A percentile compares a stretch with the other conserved stretches of the same genome.
Evolutionary conservation across 2,797 vertebrate genomes (phyloP).

Genomic region (Leptodon cayanensis): DNA sequence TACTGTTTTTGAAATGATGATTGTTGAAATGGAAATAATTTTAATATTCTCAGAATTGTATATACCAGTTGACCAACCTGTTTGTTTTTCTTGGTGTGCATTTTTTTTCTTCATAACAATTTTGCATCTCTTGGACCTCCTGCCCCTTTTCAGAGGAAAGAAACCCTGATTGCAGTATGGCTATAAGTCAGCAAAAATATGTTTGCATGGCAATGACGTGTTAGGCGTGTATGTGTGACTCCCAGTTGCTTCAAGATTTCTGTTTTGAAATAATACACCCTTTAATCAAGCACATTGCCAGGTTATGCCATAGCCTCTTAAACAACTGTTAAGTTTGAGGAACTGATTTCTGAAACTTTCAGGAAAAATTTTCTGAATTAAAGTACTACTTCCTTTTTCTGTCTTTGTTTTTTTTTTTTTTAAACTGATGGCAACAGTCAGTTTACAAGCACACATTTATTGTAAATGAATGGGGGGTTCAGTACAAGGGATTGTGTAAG

Average conservation of each 20-base stretch:
- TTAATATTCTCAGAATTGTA: background rate
- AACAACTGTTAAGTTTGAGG: background rate
- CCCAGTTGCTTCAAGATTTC: background rate
- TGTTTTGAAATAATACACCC: background rate
- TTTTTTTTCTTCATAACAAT: background rate
- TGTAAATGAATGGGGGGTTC: background rate
- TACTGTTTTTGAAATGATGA: background rate
- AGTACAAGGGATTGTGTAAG: background rate
- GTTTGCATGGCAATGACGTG: background rate
- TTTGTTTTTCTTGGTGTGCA: background rate
- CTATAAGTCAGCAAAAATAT: background rate
- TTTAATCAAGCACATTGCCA: background rate
- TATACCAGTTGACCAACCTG: background rate
- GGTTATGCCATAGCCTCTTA: background rate
- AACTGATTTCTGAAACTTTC: background rate
- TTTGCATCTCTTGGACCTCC: background rate
- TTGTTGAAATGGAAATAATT: background rate
- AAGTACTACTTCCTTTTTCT: background rate
- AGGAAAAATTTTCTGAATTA: background rate
- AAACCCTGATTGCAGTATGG: background rate
- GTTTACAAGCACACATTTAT: background rate
- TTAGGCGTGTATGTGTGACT: background rate
- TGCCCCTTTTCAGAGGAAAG: background rate
- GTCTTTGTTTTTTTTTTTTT: background rate
- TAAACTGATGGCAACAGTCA: background rate